Evolutionary conservation across 1,140 invertebrate species (phyloP), one percentile per base, ranked within the genome.

Genomic region (Drosophila nannoptera): DNA sequence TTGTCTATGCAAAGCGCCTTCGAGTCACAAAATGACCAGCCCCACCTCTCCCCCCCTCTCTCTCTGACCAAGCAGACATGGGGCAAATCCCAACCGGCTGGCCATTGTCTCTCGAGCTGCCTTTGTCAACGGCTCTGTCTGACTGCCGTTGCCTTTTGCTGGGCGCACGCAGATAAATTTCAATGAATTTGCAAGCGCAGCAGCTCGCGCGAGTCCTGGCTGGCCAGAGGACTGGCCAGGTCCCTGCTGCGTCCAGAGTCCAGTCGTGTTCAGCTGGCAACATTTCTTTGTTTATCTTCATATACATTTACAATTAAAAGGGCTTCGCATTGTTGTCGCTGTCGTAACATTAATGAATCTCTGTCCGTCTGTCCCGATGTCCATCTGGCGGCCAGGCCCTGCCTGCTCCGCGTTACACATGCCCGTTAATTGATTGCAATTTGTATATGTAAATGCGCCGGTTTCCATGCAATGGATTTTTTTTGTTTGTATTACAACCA

Each of bases 241-340:
- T 66, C 50, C 40, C 22, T 22, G 22, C 22, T 22, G 22, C 22
- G n/a, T n/a, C n/a, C n/a, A n/a, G n/a, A n/a, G n/a, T n/a, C n/a
- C n/a, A n/a, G n/a, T n/a, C n/a, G n/a, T n/a, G n/a, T n/a, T n/a
- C n/a, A n/a, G n/a, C 69, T 63, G 75, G 75, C 65, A 75, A 77
- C 81, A 86, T 77, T 86, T 86, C 81, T 84, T 86, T 84, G 81
- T 84, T 84, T 84, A 84, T 84, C 81, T 81, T 77, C n/a, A n/a
- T 77, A 75, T 72, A 86, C 77, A 77, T 86, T 86, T 71, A 81
- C 81, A 87, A 84, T 86, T 86, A 86, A 86, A 86, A 86, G 77
- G 82, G 82, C 74, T 65, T 71, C 49, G 46, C 73, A 74, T 84
- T 84, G 80, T 83, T 75, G 80, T 73, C 61, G 66, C 81, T 73